Evolutionary conservation across 1,140 invertebrate genomes (phyloP).

Genomic region (Littorina saxatilis): DNA sequence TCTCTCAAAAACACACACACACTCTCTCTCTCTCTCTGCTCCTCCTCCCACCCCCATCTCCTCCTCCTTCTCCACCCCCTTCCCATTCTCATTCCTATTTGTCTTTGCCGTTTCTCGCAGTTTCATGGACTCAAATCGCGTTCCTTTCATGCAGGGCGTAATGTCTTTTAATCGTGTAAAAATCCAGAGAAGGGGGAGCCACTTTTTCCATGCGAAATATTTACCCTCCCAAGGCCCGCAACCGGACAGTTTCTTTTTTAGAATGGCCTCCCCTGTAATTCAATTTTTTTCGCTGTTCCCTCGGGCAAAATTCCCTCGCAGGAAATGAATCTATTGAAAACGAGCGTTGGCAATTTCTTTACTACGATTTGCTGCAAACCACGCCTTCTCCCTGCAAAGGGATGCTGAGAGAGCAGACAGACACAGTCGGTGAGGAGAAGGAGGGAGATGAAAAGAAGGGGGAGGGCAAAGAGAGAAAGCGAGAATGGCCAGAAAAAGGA

Average conservation of each 20-base stretch:
- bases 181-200: not conserved
- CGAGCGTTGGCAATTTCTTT: constrained; percentile 28
- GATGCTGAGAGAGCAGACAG: no score
- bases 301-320: constrained; percentile 26
- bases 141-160: constrained; percentile 15
- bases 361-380: constrained; percentile 15
- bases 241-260: constrained; percentile 35
- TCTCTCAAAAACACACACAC: no score
- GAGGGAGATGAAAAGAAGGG: no score
- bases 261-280: constrained; percentile 31
- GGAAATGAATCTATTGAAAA: constrained; percentile 34
- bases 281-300: constrained; percentile 15
- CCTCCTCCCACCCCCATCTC: not conserved
- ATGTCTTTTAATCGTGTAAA: constrained; percentile 31
- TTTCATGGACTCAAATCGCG: constrained; percentile 27
- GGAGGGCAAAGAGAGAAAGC: no score
- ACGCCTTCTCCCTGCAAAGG: no score
- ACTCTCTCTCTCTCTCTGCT: no score
- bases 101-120: constrained; percentile 15
- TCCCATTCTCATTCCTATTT: constrained; percentile 6
- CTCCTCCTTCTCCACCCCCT: not conserved
- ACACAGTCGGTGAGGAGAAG: no score
- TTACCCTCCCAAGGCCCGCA: constrained; percentile 19
- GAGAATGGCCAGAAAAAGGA: no score
- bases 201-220: constrained; percentile 24